phyloP scores from a whole-genome alignment of 2,888 invertebrate species.

The Lasius fuliginosus region DNA sequence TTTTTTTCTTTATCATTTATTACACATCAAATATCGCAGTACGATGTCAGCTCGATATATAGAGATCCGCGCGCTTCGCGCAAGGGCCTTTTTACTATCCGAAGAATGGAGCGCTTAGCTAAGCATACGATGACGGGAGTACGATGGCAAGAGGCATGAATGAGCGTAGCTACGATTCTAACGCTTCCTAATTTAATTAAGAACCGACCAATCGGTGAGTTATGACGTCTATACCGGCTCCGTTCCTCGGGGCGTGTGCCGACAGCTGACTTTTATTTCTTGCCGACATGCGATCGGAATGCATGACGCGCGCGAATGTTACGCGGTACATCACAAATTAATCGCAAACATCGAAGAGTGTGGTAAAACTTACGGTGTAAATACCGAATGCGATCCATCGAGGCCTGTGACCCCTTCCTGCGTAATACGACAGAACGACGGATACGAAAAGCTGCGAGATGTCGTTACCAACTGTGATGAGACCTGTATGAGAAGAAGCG shows the following conservation, averaged over 20 bases:
- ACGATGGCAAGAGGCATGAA: slow-evolving; percentile 80
- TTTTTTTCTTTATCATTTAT: neutral
- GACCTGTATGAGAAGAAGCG: slow-evolving; percentile 85
- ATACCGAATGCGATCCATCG: slow-evolving; percentile 91
- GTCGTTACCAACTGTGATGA: slow-evolving; percentile 92
- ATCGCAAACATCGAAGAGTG: slow-evolving; percentile 16
- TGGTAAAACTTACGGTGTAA: slow-evolving; percentile 81
- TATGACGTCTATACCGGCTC: slow-evolving; percentile 70
- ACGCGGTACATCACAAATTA: slow-evolving; percentile 1
- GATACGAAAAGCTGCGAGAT: slow-evolving; percentile 91
- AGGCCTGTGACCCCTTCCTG: slow-evolving; percentile 91
- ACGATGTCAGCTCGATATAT: slow-evolving; percentile 34
- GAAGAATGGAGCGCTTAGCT: slow-evolving; percentile 79
- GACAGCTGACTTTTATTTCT: slow-evolving; percentile 70
- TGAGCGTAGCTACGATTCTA: slow-evolving; percentile 82
- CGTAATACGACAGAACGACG: slow-evolving; percentile 90
- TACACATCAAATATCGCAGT: slow-evolving; percentile 12
- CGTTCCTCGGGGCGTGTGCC: slow-evolving; percentile 67
- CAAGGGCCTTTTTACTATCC: slow-evolving; percentile 75
- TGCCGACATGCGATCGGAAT: slow-evolving; percentile 23
- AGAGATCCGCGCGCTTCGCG: slow-evolving; percentile 52
- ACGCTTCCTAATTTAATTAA: slow-evolving; percentile 83
- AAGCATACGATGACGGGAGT: slow-evolving; percentile 77
- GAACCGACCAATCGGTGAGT: slow-evolving; percentile 75
- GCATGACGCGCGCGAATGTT: slow-evolving; percentile 28